Evolutionary conservation across 2,113 vertebrate genomes (phyloP), one percentile per base, ranked within the genome.

Genomic region (Silurus asotus): DNA sequence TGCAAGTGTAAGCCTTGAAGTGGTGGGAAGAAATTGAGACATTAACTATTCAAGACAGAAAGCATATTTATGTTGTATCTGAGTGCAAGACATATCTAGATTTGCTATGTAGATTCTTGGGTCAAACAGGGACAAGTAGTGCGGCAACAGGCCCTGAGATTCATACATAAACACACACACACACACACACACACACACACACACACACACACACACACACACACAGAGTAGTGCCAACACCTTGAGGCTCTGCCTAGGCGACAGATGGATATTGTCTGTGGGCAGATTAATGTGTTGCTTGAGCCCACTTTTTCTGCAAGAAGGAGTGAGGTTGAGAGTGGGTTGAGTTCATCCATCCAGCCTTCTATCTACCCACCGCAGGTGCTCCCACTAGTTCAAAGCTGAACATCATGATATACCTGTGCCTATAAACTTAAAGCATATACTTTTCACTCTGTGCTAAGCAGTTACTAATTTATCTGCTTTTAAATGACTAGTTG

Each of bases 201-300:
- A 79, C 23, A 56, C 76, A 64, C 51, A 9, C 79, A 84, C 7
- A 49, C 58, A 25, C 83, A 82, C 72, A 82, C 92, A 91, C 87
- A 87, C 88, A 86, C 77, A 75, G 69, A 86, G 84, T 90, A 51
- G 85, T 92, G 92, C 93, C 92, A 94, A 92, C 90, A 92, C 91
- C 93, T 93, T 81, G 88, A 86, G 85, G 90, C 86, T 88, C 81
- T 91, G 92, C 93, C 93, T 91, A 86, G 83, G 85, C 91, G 88
- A 92, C 94, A 95, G 93, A 95, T 94, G 94, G 93, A 93, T 92
- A 89, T 88, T 90, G 92, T 94, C 93, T 93, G 90, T 89, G 88
- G 90, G 87, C 92, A 93, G 93, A 93, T 94, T 94, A 93, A 94
- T 95, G 92, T 88, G 92, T 91, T 90, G 88, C 69, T 90, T 88